phyloP scores from a whole-genome alignment of 2,888 invertebrate species.

The Phorcus lineatus region DNA sequence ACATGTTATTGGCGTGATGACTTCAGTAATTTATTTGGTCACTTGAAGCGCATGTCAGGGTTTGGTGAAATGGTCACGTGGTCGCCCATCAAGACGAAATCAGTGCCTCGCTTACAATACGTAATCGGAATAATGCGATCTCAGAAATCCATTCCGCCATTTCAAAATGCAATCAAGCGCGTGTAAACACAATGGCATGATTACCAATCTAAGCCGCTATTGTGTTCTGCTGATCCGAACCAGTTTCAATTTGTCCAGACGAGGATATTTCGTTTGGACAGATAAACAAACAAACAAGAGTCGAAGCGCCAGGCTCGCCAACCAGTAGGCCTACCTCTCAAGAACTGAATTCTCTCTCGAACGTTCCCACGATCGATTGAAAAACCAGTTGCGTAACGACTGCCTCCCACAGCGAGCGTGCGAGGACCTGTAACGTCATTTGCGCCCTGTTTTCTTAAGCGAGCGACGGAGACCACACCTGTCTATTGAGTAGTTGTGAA shows the following conservation, averaged over 20 bases:
- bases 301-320: background rate
- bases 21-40: no score
- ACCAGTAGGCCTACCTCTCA: no score
- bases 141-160: background rate
- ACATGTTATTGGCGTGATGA: no score
- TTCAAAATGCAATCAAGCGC: slow-evolving; percentile 4
- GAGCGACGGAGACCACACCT: slow-evolving; percentile 4
- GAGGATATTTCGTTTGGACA: slow-evolving; percentile 6
- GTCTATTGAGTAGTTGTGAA: slow-evolving; percentile 6
- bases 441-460: background rate
- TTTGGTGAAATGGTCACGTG: no score
- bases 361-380: background rate
- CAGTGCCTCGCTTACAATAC: no score
- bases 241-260: slow-evolving; percentile 21
- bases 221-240: background rate
- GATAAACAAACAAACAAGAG: slow-evolving; percentile 5
- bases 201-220: background rate
- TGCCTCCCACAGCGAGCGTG: background rate
- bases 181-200: slow-evolving; percentile 20
- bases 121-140: no score
- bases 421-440: background rate
- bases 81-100: no score
- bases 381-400: slow-evolving; percentile 9
- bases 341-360: no score
- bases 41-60: no score